These are phyloP conservation scores for Nansenia antarctica DNA, from an alignment of 2,113 vertebrate genomes.

Conservation along the genomic window DNA sequence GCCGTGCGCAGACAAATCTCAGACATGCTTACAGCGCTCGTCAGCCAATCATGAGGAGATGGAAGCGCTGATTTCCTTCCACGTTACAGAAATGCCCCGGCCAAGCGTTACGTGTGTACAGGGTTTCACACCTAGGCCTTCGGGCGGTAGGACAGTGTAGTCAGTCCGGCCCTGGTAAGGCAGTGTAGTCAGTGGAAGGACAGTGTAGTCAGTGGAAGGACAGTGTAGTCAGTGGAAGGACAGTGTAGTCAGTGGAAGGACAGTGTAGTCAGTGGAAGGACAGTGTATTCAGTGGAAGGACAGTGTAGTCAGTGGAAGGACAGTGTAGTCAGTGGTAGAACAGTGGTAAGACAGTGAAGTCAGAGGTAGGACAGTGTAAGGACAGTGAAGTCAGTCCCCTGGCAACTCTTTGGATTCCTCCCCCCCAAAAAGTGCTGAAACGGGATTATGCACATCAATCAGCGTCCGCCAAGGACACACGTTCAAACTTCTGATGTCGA, in stretches of 20 bases:
- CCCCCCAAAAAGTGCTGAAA: conserved; percentile 32
- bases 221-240: conserved; percentile 14
- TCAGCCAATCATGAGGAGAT: conserved; percentile 16
- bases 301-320: conserved; percentile 14
- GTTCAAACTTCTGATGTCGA: conserved; percentile 47
- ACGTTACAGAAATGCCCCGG: conserved; percentile 16
- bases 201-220: conserved; percentile 14
- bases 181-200: conserved; percentile 14
- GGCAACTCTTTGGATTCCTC: conserved; percentile 9
- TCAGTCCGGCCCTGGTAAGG: conserved; percentile 1
- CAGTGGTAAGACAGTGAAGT: conserved; percentile 18
- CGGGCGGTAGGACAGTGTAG: conserved; percentile 15
- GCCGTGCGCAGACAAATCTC: background rate
- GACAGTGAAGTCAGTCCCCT: conserved; percentile 12
- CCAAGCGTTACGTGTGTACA: conserved; percentile 7
- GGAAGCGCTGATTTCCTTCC: conserved; percentile 9
- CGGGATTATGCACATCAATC: conserved; percentile 62
- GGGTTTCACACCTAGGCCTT: background rate
- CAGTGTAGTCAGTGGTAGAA: conserved; percentile 16
- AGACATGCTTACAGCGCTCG: conserved; percentile 25
- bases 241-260: conserved; percentile 14
- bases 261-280: conserved; percentile 16
- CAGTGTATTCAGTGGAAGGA: too few relatives aligned
- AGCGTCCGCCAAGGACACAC: conserved; percentile 48
- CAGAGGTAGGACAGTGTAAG: too few relatives aligned